Percentiles rank a stretch among this genome's conserved stretches.
These are phyloP conservation scores for Hirudinaria manillensis DNA, from an alignment of 2,888 invertebrate genomes.

Conservation along the genomic window DNA sequence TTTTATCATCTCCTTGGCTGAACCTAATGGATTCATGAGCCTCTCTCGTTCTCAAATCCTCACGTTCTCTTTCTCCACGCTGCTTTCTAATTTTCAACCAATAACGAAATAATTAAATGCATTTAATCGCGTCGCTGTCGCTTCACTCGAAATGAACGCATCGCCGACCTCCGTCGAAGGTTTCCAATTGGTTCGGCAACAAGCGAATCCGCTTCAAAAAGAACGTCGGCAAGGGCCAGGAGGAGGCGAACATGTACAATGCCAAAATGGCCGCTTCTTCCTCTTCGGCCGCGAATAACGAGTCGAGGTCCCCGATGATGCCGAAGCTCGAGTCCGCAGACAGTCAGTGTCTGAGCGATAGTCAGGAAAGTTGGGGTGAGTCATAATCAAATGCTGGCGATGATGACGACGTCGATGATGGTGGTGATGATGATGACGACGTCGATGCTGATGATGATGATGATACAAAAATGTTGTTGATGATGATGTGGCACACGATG, in stretches of 20 bases:
- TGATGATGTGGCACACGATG: too few species aligned
- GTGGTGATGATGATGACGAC: too few species aligned
- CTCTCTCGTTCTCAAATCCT: too few species aligned
- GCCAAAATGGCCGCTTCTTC: slow-evolving; percentile 67
- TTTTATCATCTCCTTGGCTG: background rate
- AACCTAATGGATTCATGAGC: too few species aligned
- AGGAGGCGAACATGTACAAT: slow-evolving; percentile 96
- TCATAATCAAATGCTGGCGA: background rate
- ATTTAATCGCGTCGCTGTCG: too few species aligned
- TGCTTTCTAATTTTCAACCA: too few species aligned
- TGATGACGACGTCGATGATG: too few species aligned
- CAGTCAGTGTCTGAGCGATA: slow-evolving; percentile 34
- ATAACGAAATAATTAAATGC: too few species aligned
- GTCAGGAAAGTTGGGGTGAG: slow-evolving; percentile 34
- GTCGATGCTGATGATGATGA: too few species aligned
- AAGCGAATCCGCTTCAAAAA: slow-evolving; percentile 99
- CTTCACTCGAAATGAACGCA: too few species aligned
- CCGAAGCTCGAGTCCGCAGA: slow-evolving; percentile 34
- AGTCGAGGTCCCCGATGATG: slow-evolving; percentile 29
- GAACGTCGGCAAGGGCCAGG: slow-evolving; percentile 96
- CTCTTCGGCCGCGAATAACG: background rate
- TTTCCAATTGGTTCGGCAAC: slow-evolving; percentile 92
- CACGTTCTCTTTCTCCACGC: too few species aligned
- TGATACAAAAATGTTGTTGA: too few species aligned
- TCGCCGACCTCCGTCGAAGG: background rate